Base-by-base conservation (phyloP, 2,888 invertebrate genomes). In the Lysandra bellargus region DNA sequence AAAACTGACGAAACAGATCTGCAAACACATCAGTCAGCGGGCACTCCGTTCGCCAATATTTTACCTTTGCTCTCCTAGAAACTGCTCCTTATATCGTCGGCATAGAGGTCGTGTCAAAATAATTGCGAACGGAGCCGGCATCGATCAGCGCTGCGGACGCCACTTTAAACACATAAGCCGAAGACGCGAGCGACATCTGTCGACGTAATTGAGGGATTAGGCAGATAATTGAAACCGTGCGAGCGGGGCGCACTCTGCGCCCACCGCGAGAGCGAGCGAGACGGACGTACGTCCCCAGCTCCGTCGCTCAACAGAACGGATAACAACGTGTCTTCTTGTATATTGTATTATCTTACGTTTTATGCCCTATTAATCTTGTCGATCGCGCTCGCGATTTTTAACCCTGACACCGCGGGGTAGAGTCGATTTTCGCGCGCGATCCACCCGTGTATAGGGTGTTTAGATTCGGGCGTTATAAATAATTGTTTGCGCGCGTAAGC, bases 241-340 rank as follows among this genome's bases (percentile, higher is more conserved):
- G 88, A 91, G 86, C 78, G 91, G 87, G 89, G 91, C 83, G 30
- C 33, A 61, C 40, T 44, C 83, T 84, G 84, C 83, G 82, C 83
- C 88, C 85, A 80, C 80, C 40, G 5, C 44, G 44, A 57, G 80
- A 80, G 80, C 80, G 84, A 82, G 91, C 81, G 86, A 80, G 88
- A 92, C 84, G 83, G 92, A 89, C 90, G 92, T 84, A 84, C 85
- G 82, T 82, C 82, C 85, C 85, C 86, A 85, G 87, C 88, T 90
- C 85, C 88, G 83, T 89, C 89, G 90, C 85, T 90, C 88, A 89
- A 86, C 87, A 86, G 89, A 88, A 95, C 95, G 95, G 95, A 95
- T 95, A 95, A 95, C 95, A 95, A 94, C 95, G 95, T 95, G 95
- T 95, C 95, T 95, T 95, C 95, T 95, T 96, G 95, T 95, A 95